Evolutionary conservation across 1,140 invertebrate species (phyloP).

Genomic region (Ips nitidus): DNA sequence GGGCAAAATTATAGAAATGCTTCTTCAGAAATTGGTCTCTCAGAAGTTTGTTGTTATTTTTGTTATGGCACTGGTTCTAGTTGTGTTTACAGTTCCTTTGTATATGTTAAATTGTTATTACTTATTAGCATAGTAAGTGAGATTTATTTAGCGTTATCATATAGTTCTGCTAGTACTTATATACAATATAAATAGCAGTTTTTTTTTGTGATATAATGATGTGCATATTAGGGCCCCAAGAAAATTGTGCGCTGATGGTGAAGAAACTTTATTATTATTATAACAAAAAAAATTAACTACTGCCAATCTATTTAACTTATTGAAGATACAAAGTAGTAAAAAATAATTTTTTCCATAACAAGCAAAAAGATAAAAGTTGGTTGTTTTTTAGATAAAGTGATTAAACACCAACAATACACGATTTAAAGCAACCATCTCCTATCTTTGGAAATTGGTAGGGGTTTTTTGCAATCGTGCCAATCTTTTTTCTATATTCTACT

Average conservation of each 20-base stretch:
- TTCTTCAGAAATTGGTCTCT: constrained; percentile 1
- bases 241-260: no score
- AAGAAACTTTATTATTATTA: background rate
- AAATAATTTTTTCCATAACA: background rate
- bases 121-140: background rate
- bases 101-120: background rate
- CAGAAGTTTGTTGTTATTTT: constrained; percentile 6
- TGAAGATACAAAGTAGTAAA: background rate
- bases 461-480: constrained; percentile 36
- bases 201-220: no score
- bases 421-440: no score
- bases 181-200: no score
- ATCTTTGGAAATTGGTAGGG: constrained; percentile 14
- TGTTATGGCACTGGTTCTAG: background rate
- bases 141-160: no score
- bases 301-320: constrained; percentile 36
- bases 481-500: background rate
- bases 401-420: no score
- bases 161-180: no score
- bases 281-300: constrained; percentile 31
- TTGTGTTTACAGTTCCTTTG: background rate
- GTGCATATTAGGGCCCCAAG: no score
- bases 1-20: background rate
- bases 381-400: no score
- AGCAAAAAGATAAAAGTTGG: background rate